A percentile compares a stretch with the other conserved stretches of the same genome.
These are phyloP conservation scores for Tetramorium parvispinum DNA, from an alignment of 1,140 invertebrate species.

Conservation along the genomic window DNA sequence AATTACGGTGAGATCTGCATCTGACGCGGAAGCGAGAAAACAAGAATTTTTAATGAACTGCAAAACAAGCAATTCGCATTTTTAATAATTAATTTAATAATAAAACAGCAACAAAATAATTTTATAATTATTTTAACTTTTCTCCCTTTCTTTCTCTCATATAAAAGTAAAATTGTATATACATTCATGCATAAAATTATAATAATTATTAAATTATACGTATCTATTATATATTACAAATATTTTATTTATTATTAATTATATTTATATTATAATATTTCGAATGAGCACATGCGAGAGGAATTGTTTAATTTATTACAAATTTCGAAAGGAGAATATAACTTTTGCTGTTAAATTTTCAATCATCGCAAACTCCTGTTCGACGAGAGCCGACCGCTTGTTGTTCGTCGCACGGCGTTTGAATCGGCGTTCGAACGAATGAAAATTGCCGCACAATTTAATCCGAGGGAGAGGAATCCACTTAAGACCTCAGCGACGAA, in stretches of 20 bases:
- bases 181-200: background rate
- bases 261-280: background rate
- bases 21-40: background rate
- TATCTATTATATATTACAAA: too few species aligned
- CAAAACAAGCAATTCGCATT: background rate
- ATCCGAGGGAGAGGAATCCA: slow-evolving; percentile 55
- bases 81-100: background rate
- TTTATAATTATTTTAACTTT: background rate
- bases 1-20: background rate
- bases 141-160: too few species aligned
- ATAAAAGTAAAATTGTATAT: too few species aligned
- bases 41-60: background rate
- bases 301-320: background rate
- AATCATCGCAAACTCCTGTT: background rate
- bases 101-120: background rate
- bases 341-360: background rate
- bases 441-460: slow-evolving; percentile 54
- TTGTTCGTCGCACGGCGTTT: slow-evolving; percentile 27
- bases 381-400: background rate
- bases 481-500: slow-evolving; percentile 63
- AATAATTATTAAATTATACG: background rate
- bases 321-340: background rate
- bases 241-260: background rate
- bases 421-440: slow-evolving; percentile 35
- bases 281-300: background rate